Base-by-base conservation (phyloP, 2,888 invertebrate genomes). In the Andrena marginata region DNA sequence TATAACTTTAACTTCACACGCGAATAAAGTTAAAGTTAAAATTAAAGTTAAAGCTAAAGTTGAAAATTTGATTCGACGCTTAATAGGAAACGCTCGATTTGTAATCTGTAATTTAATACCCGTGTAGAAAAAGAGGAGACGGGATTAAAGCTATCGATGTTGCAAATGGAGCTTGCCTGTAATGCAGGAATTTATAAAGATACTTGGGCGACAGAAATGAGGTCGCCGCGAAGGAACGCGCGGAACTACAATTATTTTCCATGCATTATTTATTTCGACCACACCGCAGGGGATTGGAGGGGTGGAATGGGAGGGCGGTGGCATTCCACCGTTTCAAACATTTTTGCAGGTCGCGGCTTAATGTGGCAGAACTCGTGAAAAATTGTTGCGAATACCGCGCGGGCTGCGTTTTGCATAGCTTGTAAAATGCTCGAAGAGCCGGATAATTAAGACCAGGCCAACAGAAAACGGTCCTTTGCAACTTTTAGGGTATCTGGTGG, bases 391-490 rank as follows among this genome's bases (percentile, higher is more conserved):
- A 67, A 82, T 72, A 76, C 64, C 71, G 10, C 70, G 65, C 10
- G 65, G 26, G 26, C 51, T 29, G 33, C 74, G 82, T 68, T 83
- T 82, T 74, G 71, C 77, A 73, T 76, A 62, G 81, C 67, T 71
- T 60, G 72, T 71, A 80, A 85, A 84, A 56, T 62, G 74, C 68
- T 26, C 78, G 72, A 77, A 74, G 56, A 64, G 70, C 64, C 74
- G 84, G 77, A 85, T 85, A 85, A 85, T 85, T 84, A 85, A 85
- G 78, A 81, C 68, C 70, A 67, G 49, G 48, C 7, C 29, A 29
- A 35, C 59, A 29, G 60, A 77, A 74, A 63, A 59, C 29, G 31
- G 70, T 13, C 42, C 16, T 67, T 67, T 73, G 42, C 64, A 72
- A 72, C 20, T 72, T 67, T 79, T 62, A 20, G 35, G 70, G 35